Percentiles rank a stretch among this genome's conserved stretches.
Evolutionary conservation across 2,113 vertebrate genomes (phyloP).

Genomic region (Zonotrichia leucophrys): DNA sequence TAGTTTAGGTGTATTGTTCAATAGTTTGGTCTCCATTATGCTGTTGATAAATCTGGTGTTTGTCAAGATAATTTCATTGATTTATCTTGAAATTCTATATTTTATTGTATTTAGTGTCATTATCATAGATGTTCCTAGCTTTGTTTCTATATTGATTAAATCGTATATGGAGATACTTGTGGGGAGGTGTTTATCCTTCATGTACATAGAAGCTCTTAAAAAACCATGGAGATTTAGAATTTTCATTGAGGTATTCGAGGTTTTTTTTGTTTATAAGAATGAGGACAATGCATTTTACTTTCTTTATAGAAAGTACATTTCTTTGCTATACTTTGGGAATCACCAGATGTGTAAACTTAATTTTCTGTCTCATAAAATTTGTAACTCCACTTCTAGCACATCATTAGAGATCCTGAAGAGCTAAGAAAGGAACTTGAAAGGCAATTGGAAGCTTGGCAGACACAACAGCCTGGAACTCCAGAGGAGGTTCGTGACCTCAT

Average conservation of each 20-base stretch:
- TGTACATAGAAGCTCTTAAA: not conserved
- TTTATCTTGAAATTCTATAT: not conserved
- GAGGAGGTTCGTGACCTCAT: slow-evolving; percentile 81
- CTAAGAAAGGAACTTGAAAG: slow-evolving; percentile 90
- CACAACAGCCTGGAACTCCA: slow-evolving; percentile 75
- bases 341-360: not conserved
- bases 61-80: not conserved
- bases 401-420: slow-evolving; percentile 80
- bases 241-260: not conserved
- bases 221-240: not conserved
- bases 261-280: not conserved
- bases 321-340: not conserved
- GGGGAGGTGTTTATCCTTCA: not conserved
- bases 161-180: not conserved
- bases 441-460: slow-evolving; percentile 89
- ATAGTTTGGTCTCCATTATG: not conserved
- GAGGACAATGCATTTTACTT: not conserved
- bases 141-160: not conserved
- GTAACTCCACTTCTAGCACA: slow-evolving; percentile 61
- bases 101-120: not conserved
- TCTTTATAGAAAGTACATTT: no score
- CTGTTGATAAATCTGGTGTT: not conserved
- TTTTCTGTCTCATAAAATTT: not conserved
- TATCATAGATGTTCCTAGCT: not conserved
- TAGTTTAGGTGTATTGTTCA: not conserved